Evolutionary conservation across 2,888 invertebrate genomes (phyloP).

Genomic region (Isotomurus palustris): DNA sequence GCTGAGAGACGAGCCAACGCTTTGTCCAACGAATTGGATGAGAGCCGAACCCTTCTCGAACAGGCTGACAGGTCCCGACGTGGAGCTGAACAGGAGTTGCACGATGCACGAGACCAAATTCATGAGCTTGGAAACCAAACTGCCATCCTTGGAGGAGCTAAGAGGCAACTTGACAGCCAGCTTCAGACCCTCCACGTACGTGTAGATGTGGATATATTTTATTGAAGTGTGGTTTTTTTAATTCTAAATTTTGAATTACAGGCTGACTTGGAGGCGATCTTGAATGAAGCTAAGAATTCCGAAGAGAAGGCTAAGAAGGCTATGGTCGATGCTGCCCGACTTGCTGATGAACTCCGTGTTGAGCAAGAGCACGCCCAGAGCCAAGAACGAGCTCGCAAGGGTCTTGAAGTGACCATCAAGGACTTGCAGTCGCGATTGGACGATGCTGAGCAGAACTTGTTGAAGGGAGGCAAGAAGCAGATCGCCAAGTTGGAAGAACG

Average conservation of each 20-base stretch:
- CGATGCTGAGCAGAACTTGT: constrained; percentile 77
- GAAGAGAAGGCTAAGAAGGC: constrained; percentile 56
- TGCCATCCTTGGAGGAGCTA: constrained; percentile 90
- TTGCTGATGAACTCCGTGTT: constrained; percentile 76
- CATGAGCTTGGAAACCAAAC: constrained; percentile 94
- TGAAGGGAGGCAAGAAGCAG: constrained; percentile 59
- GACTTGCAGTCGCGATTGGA: constrained; percentile 98
- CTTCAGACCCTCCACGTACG: constrained; percentile 89
- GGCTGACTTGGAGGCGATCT: constrained; percentile 52
- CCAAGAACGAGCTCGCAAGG: constrained; percentile 97
- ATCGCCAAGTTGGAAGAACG: constrained; percentile 57
- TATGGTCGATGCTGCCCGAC: constrained; percentile 56
- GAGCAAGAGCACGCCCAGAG: constrained; percentile 84
- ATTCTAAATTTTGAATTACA: constrained; percentile 40
- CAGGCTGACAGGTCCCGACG: constrained; percentile 97
- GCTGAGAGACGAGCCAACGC: constrained; percentile 96
- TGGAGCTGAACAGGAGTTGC: constrained; percentile 95
- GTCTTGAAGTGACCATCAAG: constrained; percentile 98
- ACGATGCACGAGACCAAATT: constrained; percentile 96
- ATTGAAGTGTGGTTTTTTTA: constrained; percentile 2
- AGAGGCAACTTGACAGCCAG: constrained; percentile 99
- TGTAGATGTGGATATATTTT: constrained; percentile 20
- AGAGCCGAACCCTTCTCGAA: constrained; percentile 93
- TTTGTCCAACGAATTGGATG: constrained; percentile 96
- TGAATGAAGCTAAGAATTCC: constrained; percentile 37